phyloP scores from a whole-genome alignment of 1,140 invertebrate species.

The Acromyrmex charruanus region DNA sequence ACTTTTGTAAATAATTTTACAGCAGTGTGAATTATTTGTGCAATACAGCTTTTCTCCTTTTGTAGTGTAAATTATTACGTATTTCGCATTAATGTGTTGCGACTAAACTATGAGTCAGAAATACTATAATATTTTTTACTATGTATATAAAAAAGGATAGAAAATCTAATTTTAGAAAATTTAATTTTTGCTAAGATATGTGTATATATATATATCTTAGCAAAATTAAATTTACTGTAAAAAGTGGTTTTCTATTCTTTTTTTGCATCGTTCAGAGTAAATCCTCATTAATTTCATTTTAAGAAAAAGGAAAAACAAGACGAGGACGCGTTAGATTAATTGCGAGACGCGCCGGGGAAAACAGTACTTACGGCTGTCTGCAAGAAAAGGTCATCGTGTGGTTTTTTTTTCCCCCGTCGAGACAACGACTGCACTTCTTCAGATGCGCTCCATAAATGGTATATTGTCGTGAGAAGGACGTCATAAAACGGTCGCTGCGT shows the following conservation, averaged over 20 bases:
- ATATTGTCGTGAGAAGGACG: constrained; percentile 35
- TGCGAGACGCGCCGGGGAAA: constrained; percentile 1
- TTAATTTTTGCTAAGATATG: too few species aligned
- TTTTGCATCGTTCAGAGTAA: background rate
- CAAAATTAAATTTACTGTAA: background rate
- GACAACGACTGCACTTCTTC: background rate
- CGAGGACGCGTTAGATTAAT: constrained; percentile 20
- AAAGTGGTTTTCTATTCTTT: background rate
- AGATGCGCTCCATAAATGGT: constrained; percentile 36
- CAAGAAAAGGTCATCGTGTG: background rate
- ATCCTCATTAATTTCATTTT: constrained; percentile 33
- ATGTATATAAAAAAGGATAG: background rate
- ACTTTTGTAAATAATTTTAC: constrained; percentile 19
- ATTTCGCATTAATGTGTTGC: constrained; percentile 23
- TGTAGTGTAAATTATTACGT: constrained; percentile 28
- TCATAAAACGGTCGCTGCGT: constrained; percentile 44
- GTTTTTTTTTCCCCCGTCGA: background rate
- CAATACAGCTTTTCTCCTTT: constrained; percentile 10
- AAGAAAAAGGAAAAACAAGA: background rate
- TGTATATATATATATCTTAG: background rate
- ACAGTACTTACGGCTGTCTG: constrained; percentile 9
- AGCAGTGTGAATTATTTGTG: constrained; percentile 2
- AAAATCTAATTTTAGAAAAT: too few species aligned
- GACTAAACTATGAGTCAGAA: background rate
- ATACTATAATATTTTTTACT: background rate